A percentile compares a stretch with the other conserved stretches of the same genome.
These are phyloP conservation scores for Gastracanthus pulcherrimus DNA, from an alignment of 2,888 invertebrate genomes.

Conservation along the genomic window DNA sequence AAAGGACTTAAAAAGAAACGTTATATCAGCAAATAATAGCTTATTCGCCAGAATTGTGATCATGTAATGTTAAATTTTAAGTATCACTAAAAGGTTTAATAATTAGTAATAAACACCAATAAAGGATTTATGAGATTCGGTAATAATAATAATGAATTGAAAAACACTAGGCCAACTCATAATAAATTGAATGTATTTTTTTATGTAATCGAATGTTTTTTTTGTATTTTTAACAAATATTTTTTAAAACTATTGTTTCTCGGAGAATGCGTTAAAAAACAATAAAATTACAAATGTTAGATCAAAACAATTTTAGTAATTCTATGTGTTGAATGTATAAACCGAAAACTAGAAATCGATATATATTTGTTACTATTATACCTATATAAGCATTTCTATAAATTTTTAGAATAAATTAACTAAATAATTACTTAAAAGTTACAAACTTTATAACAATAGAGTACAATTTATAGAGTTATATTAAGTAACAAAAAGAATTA, in stretches of 20 bases:
- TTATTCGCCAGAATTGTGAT: not conserved
- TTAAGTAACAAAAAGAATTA: no score
- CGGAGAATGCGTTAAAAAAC: not conserved
- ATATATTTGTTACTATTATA: no score
- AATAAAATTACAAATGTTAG: no score
- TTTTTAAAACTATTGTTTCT: not conserved
- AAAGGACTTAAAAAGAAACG: not conserved
- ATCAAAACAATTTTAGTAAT: no score
- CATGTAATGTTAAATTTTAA: not conserved
- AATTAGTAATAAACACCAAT: constrained; percentile 22
- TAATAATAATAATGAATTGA: not conserved
- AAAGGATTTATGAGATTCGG: constrained; percentile 7
- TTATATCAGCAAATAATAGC: not conserved
- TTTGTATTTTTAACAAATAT: not conserved
- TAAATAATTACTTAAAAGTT: no score
- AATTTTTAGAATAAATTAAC: no score
- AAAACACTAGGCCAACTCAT: not conserved
- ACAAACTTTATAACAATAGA: no score
- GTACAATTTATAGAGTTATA: no score
- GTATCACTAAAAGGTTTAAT: constrained; percentile 13
- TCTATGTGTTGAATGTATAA: no score
- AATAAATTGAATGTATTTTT: not conserved
- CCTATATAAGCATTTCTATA: no score
- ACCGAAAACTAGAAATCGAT: no score
- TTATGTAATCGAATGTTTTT: constrained; percentile 23